phyloP scores from a whole-genome alignment of 2,113 vertebrate species.

The Capricornis sumatraensis region DNA sequence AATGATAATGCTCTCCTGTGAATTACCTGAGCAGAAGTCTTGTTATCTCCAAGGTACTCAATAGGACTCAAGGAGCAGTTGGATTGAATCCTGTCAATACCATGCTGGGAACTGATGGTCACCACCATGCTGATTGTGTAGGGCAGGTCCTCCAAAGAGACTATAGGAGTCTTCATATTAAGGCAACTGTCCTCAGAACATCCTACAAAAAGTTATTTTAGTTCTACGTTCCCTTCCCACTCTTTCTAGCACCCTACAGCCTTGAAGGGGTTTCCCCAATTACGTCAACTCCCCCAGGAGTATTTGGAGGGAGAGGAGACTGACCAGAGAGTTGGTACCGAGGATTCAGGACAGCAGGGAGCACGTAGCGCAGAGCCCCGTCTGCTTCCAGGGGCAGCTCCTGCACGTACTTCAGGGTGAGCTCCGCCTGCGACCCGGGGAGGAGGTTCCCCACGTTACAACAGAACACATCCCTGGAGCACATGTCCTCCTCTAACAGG shows the following conservation, averaged over 20 bases:
- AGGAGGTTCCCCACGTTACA: conserved; percentile 85
- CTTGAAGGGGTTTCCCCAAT: not conserved
- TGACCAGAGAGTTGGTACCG: conserved; percentile 82
- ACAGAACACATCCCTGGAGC: conserved; percentile 83
- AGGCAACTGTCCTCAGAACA: not conserved
- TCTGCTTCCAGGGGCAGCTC: conserved; percentile 85
- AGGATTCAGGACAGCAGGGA: conserved; percentile 86
- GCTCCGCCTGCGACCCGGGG: conserved; percentile 78
- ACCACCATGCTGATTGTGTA: conserved; percentile 81
- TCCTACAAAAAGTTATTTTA: not conserved
- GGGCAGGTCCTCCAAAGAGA: conserved; percentile 72
- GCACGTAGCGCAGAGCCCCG: conserved; percentile 82
- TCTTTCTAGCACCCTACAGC: not conserved
- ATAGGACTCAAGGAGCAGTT: conserved; percentile 79
- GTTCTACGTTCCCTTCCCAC: not conserved
- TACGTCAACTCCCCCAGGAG: too few species aligned
- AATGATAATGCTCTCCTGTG: not conserved
- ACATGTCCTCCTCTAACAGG: conserved; percentile 82
- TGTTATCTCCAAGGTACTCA: conserved; percentile 75
- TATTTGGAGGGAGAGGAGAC: not conserved
- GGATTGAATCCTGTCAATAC: conserved; percentile 83
- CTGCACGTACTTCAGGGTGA: conserved; percentile 84
- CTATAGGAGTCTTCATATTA: not conserved
- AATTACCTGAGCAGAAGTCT: conserved; percentile 80
- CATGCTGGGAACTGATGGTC: conserved; percentile 79